Conservation (phyloP, 2,888 invertebrate species). For the Automeris io region DNA sequence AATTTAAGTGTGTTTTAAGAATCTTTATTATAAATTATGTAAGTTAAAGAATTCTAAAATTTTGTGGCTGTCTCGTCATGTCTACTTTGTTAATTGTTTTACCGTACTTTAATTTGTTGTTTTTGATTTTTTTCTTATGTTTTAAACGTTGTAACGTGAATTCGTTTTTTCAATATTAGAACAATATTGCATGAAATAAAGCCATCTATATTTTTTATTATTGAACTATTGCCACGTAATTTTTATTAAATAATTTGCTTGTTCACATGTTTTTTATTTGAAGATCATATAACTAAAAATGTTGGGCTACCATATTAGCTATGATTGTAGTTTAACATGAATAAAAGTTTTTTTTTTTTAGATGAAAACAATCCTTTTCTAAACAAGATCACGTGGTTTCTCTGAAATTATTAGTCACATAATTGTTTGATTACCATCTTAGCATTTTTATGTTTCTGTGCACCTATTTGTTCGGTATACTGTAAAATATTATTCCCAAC, state of each 20-base stretch:
- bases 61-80: neutral
- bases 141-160: neutral
- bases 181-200: neutral
- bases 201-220: neutral
- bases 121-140: neutral
- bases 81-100: neutral
- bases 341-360: too few relatives aligned
- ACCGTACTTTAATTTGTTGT: neutral
- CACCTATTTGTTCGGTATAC: too few relatives aligned
- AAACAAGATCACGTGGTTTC: too few relatives aligned
- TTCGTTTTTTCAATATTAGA: neutral
- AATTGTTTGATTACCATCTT: too few relatives aligned
- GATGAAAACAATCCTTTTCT: too few relatives aligned
- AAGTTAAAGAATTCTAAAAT: neutral
- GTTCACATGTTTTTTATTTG: neutral
- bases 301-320: too few relatives aligned
- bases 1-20: neutral
- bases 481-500: too few relatives aligned
- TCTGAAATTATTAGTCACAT: too few relatives aligned
- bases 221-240: neutral
- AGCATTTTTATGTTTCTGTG: too few relatives aligned
- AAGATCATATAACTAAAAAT: too few relatives aligned
- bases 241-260: slow-evolving; percentile 1
- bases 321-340: too few relatives aligned
- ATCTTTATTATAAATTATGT: neutral